Conservation (phyloP, 2,113 vertebrate species). For the Furnarius figulus region DNA sequence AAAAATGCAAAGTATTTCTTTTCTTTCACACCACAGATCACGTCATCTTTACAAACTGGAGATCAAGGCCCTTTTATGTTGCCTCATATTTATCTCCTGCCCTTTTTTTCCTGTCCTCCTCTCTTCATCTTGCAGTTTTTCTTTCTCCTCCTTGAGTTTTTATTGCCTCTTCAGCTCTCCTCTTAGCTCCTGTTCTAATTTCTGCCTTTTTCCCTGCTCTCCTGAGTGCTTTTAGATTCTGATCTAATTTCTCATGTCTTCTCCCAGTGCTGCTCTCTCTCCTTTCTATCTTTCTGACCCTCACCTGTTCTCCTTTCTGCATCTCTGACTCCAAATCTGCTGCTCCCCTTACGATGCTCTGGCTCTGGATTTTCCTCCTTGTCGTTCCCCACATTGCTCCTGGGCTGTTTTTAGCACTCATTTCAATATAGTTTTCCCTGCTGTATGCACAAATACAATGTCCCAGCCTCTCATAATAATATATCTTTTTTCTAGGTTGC, state of each 20-base stretch:
- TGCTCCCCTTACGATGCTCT: background rate
- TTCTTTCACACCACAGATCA: slow-evolving; percentile 51
- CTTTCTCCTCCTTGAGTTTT: slow-evolving; percentile 73
- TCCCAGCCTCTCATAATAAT: slow-evolving; percentile 56
- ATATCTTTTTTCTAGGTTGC: slow-evolving; percentile 50
- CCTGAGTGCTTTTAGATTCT: slow-evolving; percentile 76
- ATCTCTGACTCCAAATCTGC: slow-evolving; percentile 49
- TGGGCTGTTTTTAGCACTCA: slow-evolving; percentile 9
- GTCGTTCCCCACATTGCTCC: background rate
- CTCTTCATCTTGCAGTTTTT: slow-evolving; percentile 61
- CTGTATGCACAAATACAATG: background rate
- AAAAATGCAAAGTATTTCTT: slow-evolving; percentile 70
- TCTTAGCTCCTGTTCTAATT: slow-evolving; percentile 82
- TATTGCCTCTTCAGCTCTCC: slow-evolving; percentile 72
- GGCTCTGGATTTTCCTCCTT: slow-evolving; percentile 7
- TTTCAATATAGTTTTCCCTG: slow-evolving; percentile 40
- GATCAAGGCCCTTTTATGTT: slow-evolving; percentile 50
- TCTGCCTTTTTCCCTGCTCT: slow-evolving; percentile 78
- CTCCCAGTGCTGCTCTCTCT: slow-evolving; percentile 76
- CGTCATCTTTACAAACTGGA: slow-evolving; percentile 40
- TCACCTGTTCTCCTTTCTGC: slow-evolving; percentile 66
- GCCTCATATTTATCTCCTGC: slow-evolving; percentile 58
- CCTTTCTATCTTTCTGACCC: slow-evolving; percentile 76
- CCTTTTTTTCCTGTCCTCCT: slow-evolving; percentile 16
- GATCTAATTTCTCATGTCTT: slow-evolving; percentile 82